Base-by-base conservation (phyloP, 2,797 vertebrate species). In the Crocidura indochinensis region DNA sequence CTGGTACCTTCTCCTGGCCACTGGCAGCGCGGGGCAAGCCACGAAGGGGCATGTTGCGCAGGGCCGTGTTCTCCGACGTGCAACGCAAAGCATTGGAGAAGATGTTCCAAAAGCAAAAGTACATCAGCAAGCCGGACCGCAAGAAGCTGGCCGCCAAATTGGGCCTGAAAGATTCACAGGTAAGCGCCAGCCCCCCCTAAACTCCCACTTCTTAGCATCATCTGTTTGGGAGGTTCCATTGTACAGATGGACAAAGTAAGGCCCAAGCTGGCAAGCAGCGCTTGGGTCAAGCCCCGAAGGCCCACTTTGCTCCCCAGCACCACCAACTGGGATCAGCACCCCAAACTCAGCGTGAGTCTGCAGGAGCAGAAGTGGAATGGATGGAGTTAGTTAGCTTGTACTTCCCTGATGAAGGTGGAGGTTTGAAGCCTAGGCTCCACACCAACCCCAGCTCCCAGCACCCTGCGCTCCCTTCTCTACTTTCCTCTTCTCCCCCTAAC, bases 31-130 rank as follows among this genome's bases (percentile, higher is more conserved):
- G 99, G 0, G 99, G 99, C 12, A 99, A 99, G 83, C 99, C 99
- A 6, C 98, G 99, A 10, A 97, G 99, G 2, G 99, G 99, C 72
- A 99, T 99, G 99, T 98, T 99, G 49, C 98, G 99, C 15, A 97
- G 99, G 0, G 99, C 99, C 0, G 99, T 99, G 89, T 99, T 99
- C 97, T 99, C 99, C 0, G 99, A 99, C 0, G 98, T 99, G 10
- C 99, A 99, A 96, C 98, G 99, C 87, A 99, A 99, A 95, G 99
- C 99, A 0, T 95, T 99, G 93, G 99, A 99, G 98, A 99, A 99
- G 96, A 99, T 99, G 99, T 99, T 99, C 97, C 99, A 99, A 97
- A 99, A 99, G 92, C 99, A 99, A 97, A 99, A 99, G 96, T 99
- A 99, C 97, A 99, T 99, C 98, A 99, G 99, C 98, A 99, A 99